These are phyloP conservation scores for Botia kubotai DNA, from an alignment of 2,797 vertebrate species.

Conservation along the genomic window DNA sequence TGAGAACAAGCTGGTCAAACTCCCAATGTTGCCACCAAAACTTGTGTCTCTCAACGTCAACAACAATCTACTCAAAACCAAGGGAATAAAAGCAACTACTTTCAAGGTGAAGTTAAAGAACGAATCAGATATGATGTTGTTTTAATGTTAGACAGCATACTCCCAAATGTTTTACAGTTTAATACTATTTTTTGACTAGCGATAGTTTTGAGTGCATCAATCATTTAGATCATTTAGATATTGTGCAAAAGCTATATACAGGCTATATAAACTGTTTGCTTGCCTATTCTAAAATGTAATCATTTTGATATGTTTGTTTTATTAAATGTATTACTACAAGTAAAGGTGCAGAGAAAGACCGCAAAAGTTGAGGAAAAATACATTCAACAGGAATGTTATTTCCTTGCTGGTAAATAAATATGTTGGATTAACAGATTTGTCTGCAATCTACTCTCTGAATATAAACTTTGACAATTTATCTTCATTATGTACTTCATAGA, in stretches of 20 bases:
- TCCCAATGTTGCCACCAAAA: conserved; percentile 86
- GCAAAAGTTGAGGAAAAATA: background rate
- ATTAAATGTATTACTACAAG: conserved; percentile 2
- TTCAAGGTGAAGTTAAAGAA: conserved; percentile 82
- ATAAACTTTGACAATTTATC: background rate
- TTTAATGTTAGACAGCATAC: conserved; percentile 17
- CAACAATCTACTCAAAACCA: conserved; percentile 87
- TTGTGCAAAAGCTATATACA: conserved; percentile 8
- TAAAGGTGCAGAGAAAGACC: background rate
- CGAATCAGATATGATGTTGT: background rate
- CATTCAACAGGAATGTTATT: background rate
- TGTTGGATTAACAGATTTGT: background rate
- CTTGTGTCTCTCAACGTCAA: conserved; percentile 85
- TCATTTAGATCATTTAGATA: conserved; percentile 13
- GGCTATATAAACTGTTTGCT: conserved; percentile 1
- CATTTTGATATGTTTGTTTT: conserved; percentile 29
- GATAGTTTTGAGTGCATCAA: background rate
- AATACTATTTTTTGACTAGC: conserved; percentile 28
- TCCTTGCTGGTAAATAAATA: conserved; percentile 46
- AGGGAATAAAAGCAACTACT: conserved; percentile 86
- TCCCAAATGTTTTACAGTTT: conserved; percentile 30
- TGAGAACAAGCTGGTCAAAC: conserved; percentile 86
- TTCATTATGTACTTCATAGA: background rate
- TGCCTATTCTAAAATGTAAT: conserved; percentile 24
- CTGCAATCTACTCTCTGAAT: background rate